These are phyloP conservation scores for Aphelocoma coerulescens DNA, from an alignment of 2,113 vertebrate genomes.

Conservation along the genomic window DNA sequence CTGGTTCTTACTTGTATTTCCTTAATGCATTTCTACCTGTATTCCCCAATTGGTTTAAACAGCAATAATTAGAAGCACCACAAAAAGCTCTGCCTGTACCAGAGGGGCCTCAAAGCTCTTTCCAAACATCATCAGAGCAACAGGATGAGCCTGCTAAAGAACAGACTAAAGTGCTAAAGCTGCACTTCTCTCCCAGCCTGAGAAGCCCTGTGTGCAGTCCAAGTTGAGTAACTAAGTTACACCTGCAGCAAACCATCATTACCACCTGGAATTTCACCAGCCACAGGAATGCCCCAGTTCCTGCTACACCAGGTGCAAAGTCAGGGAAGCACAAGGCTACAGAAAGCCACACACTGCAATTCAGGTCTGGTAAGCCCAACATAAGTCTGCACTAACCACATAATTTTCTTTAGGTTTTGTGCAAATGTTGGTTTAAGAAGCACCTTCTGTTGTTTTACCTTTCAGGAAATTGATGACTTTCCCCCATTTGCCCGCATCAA, in stretches of 20 bases:
- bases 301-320: neutral
- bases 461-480: conserved; percentile 91
- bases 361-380: neutral
- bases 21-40: neutral
- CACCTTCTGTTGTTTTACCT: conserved; percentile 75
- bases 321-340: neutral
- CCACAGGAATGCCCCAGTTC: neutral
- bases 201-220: neutral
- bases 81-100: neutral
- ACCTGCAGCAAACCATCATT: neutral
- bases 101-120: neutral
- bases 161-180: neutral
- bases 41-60: neutral
- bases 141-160: neutral
- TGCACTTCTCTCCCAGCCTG: neutral
- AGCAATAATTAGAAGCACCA: neutral
- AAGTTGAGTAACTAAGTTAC: neutral
- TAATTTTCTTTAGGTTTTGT: neutral
- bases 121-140: neutral
- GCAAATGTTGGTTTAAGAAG: neutral
- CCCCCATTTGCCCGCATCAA: conserved; percentile 95
- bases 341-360: neutral
- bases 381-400: neutral
- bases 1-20: neutral
- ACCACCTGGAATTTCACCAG: neutral